A percentile compares a stretch with the other conserved stretches of the same genome.
phyloP scores from a whole-genome alignment of 2,888 invertebrate species.

The Lasioglossum calceatum region DNA sequence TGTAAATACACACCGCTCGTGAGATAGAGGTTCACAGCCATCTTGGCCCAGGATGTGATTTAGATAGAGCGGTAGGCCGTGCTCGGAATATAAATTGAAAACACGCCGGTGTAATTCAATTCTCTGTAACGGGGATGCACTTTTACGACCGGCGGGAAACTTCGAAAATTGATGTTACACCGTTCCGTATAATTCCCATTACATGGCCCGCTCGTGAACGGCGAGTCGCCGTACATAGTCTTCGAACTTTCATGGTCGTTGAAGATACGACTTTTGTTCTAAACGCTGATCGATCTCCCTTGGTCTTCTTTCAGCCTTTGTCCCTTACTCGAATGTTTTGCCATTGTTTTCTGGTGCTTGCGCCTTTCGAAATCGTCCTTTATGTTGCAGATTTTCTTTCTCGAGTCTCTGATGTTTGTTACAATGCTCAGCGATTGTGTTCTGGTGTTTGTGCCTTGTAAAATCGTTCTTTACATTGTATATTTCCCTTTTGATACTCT shows the following conservation, averaged over 20 bases:
- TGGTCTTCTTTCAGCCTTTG: neutral
- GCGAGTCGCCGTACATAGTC: neutral
- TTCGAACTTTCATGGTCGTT: neutral
- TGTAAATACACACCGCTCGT: conserved; percentile 17
- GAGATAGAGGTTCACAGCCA: conserved; percentile 5
- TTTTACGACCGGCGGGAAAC: neutral
- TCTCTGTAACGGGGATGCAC: conserved; percentile 29
- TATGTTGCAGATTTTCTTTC: neutral
- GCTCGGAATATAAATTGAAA: conserved; percentile 48
- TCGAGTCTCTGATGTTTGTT: neutral
- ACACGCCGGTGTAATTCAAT: conserved; percentile 32
- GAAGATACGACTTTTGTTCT: neutral
- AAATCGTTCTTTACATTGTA: neutral
- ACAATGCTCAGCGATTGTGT: neutral
- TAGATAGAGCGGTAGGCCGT: conserved; percentile 40
- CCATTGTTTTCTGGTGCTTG: neutral
- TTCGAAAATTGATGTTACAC: neutral
- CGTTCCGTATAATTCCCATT: neutral
- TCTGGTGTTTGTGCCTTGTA: neutral
- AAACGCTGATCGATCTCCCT: neutral
- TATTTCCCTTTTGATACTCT: neutral
- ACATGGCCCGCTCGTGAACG: neutral
- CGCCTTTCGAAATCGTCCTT: neutral
- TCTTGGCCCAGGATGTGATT: conserved; percentile 44
- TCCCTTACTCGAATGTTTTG: neutral